Evolutionary conservation across 2,888 invertebrate species (phyloP), one percentile per base, ranked within the genome.

Genomic region (Apamea epomidion): DNA sequence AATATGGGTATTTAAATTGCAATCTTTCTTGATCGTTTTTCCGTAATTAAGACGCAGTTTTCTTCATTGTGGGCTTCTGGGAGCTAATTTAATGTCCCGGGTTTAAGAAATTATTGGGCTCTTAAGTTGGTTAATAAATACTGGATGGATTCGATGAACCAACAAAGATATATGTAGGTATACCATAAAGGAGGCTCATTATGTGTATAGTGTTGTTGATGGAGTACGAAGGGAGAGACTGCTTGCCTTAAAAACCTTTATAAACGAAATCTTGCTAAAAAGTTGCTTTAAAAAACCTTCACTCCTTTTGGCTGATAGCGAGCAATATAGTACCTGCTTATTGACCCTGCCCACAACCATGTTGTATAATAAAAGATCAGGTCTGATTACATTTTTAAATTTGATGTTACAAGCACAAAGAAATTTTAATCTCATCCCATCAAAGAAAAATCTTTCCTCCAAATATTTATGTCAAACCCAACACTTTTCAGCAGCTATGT

Each of bases 1-100:
- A 79, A 87, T 87, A 84, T 80, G 75, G 82, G 82, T 82, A 76
- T 84, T 86, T 81, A 87, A 82, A 78, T 77, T 79, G 79, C 75
- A 82, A 79, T 82, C 84, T 81, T 76, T 78, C 68, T 80, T 71
- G 76, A 74, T 86, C 76, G 75, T 80, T 87, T 80, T 87, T 82
- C 78, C 45, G 80, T 85, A 79, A 87, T 84, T 78, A 87, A 81
- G 76, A 70, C 29, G 76, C 51, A 68, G 72, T 84, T 81, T 80
- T 76, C 86, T 67, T 80, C 48, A 60, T 58, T 79, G 45, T 45
- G 12, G 14, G n/a, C 32, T 62, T 14, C 12, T 54, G 37, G 62
- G 25, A 32, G 65, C 1, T 80, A 10, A 51, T 37, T 62, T 72
- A 51, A 74, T 60, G 60, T 45, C 1, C 3, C 16, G 7, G 42